Percentiles rank a stretch among this genome's conserved stretches.
phyloP scores from a whole-genome alignment of 2,888 invertebrate genomes.

The Acheta domesticus region DNA sequence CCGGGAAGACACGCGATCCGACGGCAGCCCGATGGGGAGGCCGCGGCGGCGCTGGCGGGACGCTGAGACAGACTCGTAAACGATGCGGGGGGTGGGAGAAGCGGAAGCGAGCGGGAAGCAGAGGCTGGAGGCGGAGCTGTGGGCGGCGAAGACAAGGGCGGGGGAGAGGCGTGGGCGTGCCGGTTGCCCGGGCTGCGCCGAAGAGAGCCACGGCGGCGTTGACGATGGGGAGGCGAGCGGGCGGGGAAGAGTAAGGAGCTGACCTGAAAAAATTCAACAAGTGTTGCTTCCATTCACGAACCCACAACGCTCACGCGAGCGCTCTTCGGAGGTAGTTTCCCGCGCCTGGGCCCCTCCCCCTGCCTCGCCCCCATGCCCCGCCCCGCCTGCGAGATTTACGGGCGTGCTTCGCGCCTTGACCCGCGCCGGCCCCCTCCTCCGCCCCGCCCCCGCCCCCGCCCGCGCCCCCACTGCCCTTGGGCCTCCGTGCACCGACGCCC shows the following conservation, averaged over 20 bases:
- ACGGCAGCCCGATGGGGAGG: too few relatives aligned
- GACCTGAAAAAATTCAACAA: slow-evolving; percentile 3
- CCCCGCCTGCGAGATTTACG: neutral
- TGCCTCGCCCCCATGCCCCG: neutral
- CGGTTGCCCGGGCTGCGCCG: too few relatives aligned
- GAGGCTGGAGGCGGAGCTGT: too few relatives aligned
- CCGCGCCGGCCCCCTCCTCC: neutral
- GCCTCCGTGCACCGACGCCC: neutral
- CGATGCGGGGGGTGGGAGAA: too few relatives aligned
- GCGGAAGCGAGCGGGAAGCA: too few relatives aligned
- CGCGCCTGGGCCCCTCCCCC: neutral
- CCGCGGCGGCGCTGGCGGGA: too few relatives aligned
- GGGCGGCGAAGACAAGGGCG: too few relatives aligned
- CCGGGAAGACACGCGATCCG: too few relatives aligned
- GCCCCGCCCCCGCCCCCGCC: neutral
- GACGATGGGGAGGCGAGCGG: neutral
- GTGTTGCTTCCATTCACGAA: slow-evolving; percentile 5
- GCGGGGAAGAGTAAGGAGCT: neutral
- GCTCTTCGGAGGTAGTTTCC: neutral
- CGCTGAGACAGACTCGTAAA: too few relatives aligned
- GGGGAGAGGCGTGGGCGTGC: too few relatives aligned
- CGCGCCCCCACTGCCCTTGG: neutral
- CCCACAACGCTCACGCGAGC: neutral
- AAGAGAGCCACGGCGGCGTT: too few relatives aligned
- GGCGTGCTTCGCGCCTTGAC: neutral